Base-by-base conservation (phyloP, 2,113 vertebrate species). In the Daphoenositta chrysoptera region DNA sequence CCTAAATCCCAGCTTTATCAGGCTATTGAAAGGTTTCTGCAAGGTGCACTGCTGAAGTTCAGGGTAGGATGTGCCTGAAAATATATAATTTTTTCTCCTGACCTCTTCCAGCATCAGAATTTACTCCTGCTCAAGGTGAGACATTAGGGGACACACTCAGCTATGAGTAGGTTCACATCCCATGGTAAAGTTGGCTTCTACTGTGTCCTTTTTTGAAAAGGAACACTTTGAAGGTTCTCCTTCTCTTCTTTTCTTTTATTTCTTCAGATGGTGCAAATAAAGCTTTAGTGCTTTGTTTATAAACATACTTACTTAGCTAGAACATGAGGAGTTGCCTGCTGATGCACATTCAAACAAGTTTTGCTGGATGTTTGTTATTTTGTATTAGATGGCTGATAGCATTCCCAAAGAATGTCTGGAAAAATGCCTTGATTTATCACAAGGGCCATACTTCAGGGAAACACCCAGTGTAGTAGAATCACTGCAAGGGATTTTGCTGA, bases 361-460 rank as follows among this genome's bases (percentile, higher is more conserved):
- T 86, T 73, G 33, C 48, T 86, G 88, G 39, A 11, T 80, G 22
- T 80, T 83, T 77, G 51, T 77, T 88, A 33, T 73, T 90, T 89
- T 90, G 24, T 81, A 2, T 92, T 51, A 80, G 51, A 57, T 56
- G 22, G 60, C 45, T 93, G 82, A 92, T 81, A 70, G 79, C 88
- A 86, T 92, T 95, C 68, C 60, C 50, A 50, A 93, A 73, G 65
- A 95, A 92, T 83, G 45, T 66, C 70, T 91, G 82, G 75, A 70
- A 90, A 66, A 91, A 75, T 80, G 79, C 75, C 75, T 90, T 2
- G 1, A 58, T 42, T 90, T 88, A 22, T 93, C 75, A 77, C 50
- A 40, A 56, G 51, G 30, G 21, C 26, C 57, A 0, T 37, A 20
- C 79, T 88, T 75, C 56, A 78, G 77, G 64, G 66, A 80, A 93